These are phyloP conservation scores for Adelges cooleyi DNA, from an alignment of 1,140 invertebrate genomes.

Conservation along the genomic window DNA sequence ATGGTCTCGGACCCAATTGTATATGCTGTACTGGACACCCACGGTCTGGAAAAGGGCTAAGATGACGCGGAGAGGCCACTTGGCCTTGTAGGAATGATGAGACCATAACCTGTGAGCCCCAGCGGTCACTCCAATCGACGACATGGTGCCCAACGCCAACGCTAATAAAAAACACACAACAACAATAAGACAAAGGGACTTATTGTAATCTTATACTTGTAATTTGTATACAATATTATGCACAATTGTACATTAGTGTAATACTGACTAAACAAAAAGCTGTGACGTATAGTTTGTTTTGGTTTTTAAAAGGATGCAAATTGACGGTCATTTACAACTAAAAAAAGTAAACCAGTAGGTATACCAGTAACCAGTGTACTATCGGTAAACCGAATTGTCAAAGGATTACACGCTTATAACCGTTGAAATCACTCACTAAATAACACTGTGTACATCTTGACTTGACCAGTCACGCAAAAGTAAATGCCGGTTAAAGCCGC, in stretches of 20 bases:
- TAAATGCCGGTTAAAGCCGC: constrained; percentile 27
- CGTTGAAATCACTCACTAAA: constrained; percentile 31
- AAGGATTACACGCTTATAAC: too few species aligned
- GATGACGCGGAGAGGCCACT: constrained; percentile 44
- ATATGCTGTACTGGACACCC: constrained; percentile 39
- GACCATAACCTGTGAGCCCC: constrained; percentile 56
- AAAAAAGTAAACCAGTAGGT: too few species aligned
- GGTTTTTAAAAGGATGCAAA: too few species aligned
- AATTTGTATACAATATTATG: not conserved
- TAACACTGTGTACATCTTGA: constrained; percentile 27
- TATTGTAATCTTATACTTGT: too few species aligned
- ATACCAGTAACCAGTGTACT: too few species aligned
- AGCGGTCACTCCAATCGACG: constrained; percentile 50
- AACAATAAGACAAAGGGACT: too few species aligned
- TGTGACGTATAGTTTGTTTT: too few species aligned
- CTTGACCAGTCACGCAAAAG: constrained; percentile 29
- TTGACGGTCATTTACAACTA: too few species aligned
- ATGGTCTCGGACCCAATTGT: constrained; percentile 70
- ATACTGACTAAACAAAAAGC: too few species aligned
- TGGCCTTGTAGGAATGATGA: constrained; percentile 54
- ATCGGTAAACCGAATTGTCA: too few species aligned
- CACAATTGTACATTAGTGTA: not conserved
- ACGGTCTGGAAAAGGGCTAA: constrained; percentile 44
- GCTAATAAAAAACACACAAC: too few species aligned
- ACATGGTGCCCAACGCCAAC: constrained; percentile 36